phyloP scores from a whole-genome alignment of 2,797 vertebrate genomes.

The Denticeps clupeoides region DNA sequence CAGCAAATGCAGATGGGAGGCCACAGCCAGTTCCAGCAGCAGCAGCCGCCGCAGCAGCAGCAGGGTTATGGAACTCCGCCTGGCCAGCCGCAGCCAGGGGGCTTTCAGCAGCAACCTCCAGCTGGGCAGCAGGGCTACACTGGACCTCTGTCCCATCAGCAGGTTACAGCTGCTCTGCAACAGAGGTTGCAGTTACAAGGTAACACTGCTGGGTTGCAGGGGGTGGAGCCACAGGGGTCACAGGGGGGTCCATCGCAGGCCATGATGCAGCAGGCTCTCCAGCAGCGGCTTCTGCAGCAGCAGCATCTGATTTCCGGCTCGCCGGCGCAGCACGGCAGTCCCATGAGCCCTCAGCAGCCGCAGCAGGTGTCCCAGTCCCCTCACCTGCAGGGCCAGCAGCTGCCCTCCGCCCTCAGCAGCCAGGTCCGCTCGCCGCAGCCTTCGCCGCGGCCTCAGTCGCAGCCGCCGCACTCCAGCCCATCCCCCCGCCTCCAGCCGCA shows the following conservation, averaged over 20 bases:
- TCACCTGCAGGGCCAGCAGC: constrained; percentile 81
- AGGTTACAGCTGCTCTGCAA: constrained; percentile 57
- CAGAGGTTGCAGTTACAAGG: constrained; percentile 69
- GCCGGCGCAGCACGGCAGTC: constrained; percentile 77
- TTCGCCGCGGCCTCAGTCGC: constrained; percentile 89
- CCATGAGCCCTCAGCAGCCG: constrained; percentile 78
- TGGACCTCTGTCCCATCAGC: constrained; percentile 55
- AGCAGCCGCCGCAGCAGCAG: constrained; percentile 55
- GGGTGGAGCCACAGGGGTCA: constrained; percentile 44
- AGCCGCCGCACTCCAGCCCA: constrained; percentile 83
- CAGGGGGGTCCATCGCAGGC: constrained; percentile 37
- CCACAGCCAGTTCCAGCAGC: constrained; percentile 80
- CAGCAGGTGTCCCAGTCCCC: constrained; percentile 76
- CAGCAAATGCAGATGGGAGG: constrained; percentile 79
- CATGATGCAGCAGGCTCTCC: constrained; percentile 78
- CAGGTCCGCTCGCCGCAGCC: constrained; percentile 96
- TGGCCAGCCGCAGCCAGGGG: constrained; percentile 48
- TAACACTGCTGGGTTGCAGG: too few relatives aligned
- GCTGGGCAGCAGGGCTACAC: constrained; percentile 58
- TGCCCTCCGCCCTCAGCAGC: constrained; percentile 77
- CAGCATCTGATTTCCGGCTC: constrained; percentile 75
- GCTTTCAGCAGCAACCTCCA: constrained; percentile 32
- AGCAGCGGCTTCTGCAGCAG: constrained; percentile 78
- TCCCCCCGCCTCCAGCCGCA: constrained; percentile 94
- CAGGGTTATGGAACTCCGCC: constrained; percentile 47